Evolutionary conservation across 2,113 vertebrate species (phyloP), one percentile per base, ranked within the genome.

Genomic region (Hylia prasina): DNA sequence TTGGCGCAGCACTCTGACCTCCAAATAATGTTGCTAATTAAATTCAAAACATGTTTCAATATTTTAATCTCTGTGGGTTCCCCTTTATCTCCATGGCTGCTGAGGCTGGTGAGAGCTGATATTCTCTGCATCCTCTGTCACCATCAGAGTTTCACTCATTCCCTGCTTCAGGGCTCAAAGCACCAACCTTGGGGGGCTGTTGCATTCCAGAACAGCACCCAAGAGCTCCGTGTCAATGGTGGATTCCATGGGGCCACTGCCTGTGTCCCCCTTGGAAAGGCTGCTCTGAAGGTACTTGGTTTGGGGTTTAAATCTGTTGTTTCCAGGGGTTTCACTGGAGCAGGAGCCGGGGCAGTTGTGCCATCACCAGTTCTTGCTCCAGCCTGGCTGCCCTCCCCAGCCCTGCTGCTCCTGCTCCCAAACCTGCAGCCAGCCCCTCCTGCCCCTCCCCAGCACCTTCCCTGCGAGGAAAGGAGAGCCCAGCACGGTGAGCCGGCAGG

Each of bases 221-320:
- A 44, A 44, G 65, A 70, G 37, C 30, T 82, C 44, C 2, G 0
- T 3, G 33, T 7, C 42, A 73, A 0, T 0, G 17, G 3, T 8
- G 24, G 27, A 53, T 35, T 73, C 39, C 78, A 30, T 7, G 15
- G 54, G 12, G n/a, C 19, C 63, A 24, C 16, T 30, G 7, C 47
- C 24, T 65, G 39, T 44, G 21, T 39, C 17, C 39, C 39, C 45
- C 15, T 27, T 51, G 65, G n/a, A 84, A 66, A 84, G 47, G 31
- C 72, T 80, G 48, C 60, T 69, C 56, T 61, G 21, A 45, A 23
- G 44, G 21, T 6, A 7, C 20, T 58, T 9, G 24, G 6, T 66
- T 48, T 37, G 31, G 23, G 42, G 5, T 50, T 51, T 6, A 19
- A 53, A n/a, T 37, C 40, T 48, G 9, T 9, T 77, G n/a, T 86